Percentiles rank a stretch among this genome's conserved stretches.
Evolutionary conservation across 2,888 invertebrate genomes (phyloP).

Genomic region (Apeira syringaria): DNA sequence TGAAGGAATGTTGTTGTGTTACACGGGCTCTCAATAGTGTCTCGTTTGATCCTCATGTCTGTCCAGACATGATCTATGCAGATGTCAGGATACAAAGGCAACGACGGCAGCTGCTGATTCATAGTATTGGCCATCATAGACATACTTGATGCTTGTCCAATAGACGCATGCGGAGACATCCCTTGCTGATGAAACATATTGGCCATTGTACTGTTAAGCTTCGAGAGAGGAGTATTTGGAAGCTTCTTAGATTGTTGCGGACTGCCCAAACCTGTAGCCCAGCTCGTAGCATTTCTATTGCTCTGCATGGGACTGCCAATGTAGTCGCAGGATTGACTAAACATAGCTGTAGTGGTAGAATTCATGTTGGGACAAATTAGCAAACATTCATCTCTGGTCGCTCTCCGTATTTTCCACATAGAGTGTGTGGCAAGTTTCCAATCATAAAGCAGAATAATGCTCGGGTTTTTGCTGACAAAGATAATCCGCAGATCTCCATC

Average conservation of each 20-base stretch:
- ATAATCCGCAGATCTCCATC: conserved; percentile 87
- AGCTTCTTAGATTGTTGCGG: conserved; percentile 65
- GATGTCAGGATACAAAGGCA: conserved; percentile 92
- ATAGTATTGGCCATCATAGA: conserved; percentile 76
- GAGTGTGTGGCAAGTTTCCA: conserved; percentile 90
- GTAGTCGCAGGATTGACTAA: conserved; percentile 73
- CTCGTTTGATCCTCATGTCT: conserved; percentile 81
- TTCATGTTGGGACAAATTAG: conserved; percentile 82
- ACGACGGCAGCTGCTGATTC: conserved; percentile 77
- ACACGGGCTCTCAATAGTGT: conserved; percentile 56
- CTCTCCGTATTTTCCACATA: conserved; percentile 91
- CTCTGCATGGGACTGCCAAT: conserved; percentile 69
- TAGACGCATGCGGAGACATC: conserved; percentile 71
- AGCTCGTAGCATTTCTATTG: conserved; percentile 60
- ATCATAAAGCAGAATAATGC: conserved; percentile 92
- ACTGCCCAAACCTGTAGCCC: conserved; percentile 63
- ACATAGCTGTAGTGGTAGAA: conserved; percentile 61
- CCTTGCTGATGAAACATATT: conserved; percentile 74
- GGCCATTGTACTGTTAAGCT: conserved; percentile 73
- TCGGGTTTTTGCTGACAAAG: conserved; percentile 90
- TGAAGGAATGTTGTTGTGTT: conserved; percentile 90
- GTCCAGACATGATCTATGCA: conserved; percentile 96
- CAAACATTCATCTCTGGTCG: conserved; percentile 88
- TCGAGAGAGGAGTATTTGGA: conserved; percentile 57
- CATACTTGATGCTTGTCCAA: conserved; percentile 70